phyloP scores from a whole-genome alignment of 2,797 vertebrate genomes.

The Alosa sapidissima region DNA sequence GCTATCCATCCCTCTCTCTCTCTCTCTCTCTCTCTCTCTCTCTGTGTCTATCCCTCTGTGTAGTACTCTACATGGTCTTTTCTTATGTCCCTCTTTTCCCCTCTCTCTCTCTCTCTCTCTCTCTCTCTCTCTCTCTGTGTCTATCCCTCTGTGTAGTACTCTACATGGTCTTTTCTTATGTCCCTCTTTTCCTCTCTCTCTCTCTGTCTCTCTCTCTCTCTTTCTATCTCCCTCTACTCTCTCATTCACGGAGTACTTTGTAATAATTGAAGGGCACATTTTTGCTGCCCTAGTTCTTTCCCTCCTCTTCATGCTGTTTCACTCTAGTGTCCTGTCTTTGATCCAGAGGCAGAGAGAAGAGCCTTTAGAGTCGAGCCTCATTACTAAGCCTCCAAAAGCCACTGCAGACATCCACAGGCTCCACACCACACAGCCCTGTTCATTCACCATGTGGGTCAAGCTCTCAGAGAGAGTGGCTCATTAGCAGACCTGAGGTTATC shows the following conservation, averaged over 20 bases:
- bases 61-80: not conserved
- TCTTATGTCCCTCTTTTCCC: not conserved
- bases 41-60: not conserved
- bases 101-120: not conserved
- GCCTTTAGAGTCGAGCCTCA: not conserved
- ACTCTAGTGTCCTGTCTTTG: not conserved
- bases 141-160: not conserved
- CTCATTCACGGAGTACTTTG: not conserved
- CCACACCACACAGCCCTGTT: too few relatives aligned
- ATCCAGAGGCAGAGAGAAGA: not conserved
- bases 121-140: too few relatives aligned
- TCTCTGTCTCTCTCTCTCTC: not conserved
- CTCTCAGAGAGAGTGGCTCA: not conserved
- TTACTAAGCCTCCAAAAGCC: not conserved
- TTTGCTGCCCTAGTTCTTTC: not conserved
- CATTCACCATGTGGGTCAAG: too few relatives aligned
- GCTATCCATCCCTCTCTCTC: not conserved
- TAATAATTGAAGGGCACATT: constrained; percentile 16
- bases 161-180: not conserved
- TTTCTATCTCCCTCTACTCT: not conserved
- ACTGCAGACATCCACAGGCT: not conserved
- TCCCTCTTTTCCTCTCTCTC: not conserved
- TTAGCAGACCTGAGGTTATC: not conserved
- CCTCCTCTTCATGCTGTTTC: not conserved
- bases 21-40: not conserved